phyloP scores from a whole-genome alignment of 2,888 invertebrate genomes.

The Apoda limacodes region DNA sequence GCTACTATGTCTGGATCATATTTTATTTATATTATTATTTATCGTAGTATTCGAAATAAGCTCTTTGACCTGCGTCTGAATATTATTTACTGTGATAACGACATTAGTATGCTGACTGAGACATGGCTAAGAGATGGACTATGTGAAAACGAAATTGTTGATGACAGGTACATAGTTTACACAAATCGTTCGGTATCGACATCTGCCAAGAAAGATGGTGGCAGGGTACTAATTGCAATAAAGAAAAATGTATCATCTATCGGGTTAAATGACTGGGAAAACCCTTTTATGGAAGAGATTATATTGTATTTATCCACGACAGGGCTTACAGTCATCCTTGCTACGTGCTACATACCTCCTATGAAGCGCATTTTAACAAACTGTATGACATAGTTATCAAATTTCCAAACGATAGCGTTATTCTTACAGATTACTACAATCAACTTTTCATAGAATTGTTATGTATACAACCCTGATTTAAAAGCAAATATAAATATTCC shows the following conservation, averaged over 20 bases:
- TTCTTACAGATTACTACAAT: no score
- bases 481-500: no score
- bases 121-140: constrained; percentile 12
- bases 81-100: constrained; percentile 6
- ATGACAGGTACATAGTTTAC: constrained; percentile 8
- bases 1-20: no score
- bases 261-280: not conserved
- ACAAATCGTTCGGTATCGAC: constrained; percentile 5
- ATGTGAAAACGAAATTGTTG: constrained; percentile 7
- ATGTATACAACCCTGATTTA: no score
- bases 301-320: not conserved
- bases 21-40: no score
- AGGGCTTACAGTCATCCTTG: not conserved
- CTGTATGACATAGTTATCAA: no score
- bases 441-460: no score
- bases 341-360: not conserved
- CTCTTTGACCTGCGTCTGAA: constrained; percentile 7
- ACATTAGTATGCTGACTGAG: constrained; percentile 11
- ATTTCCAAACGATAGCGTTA: no score
- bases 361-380: no score
- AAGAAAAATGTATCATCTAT: not conserved
- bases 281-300: not conserved
- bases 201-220: constrained; percentile 8
- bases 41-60: constrained; percentile 10
- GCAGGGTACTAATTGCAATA: constrained; percentile 11